Evolutionary conservation across 2,113 vertebrate species (phyloP).

Genomic region (Larimichthys polyactis): DNA sequence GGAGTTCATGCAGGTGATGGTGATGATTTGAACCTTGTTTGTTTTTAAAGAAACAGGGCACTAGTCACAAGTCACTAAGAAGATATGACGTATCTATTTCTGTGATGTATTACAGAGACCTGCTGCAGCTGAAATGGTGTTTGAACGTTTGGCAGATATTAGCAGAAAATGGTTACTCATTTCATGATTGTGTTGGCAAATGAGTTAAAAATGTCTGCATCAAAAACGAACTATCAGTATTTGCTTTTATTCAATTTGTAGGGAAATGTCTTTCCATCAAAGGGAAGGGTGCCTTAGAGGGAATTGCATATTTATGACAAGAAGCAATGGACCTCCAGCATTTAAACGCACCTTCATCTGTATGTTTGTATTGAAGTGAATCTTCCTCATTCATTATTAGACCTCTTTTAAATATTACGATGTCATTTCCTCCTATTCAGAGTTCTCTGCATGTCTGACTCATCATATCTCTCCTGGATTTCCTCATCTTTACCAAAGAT

Average conservation of each 20-base stretch:
- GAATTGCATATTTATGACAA: slow-evolving; percentile 48
- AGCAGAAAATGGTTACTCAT: not conserved
- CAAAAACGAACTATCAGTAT: slow-evolving; percentile 60
- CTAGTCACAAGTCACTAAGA: not conserved
- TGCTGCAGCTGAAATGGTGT: slow-evolving; percentile 12
- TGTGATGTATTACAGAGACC: not conserved
- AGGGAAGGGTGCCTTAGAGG: slow-evolving; percentile 80
- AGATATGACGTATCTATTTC: not conserved
- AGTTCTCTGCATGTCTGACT: slow-evolving; percentile 37
- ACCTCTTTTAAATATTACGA: slow-evolving; percentile 32
- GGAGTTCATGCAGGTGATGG: not conserved
- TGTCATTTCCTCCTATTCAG: slow-evolving; percentile 45
- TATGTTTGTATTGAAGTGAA: slow-evolving; percentile 28
- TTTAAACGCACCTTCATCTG: slow-evolving; percentile 68
- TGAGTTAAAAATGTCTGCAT: slow-evolving; percentile 13
- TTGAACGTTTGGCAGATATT: slow-evolving; percentile 9
- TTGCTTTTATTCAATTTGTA: slow-evolving; percentile 32
- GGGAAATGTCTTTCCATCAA: slow-evolving; percentile 62
- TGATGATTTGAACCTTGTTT: not conserved
- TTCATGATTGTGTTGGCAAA: slow-evolving; percentile 12
- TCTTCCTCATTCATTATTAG: slow-evolving; percentile 25
- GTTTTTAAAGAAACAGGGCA: not conserved
- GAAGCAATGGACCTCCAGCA: slow-evolving; percentile 58
- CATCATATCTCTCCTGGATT: slow-evolving; percentile 17
- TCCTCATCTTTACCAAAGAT: slow-evolving; percentile 77